Conservation (phyloP, 2,797 vertebrate genomes). For the Anolis apletophallus region DNA sequence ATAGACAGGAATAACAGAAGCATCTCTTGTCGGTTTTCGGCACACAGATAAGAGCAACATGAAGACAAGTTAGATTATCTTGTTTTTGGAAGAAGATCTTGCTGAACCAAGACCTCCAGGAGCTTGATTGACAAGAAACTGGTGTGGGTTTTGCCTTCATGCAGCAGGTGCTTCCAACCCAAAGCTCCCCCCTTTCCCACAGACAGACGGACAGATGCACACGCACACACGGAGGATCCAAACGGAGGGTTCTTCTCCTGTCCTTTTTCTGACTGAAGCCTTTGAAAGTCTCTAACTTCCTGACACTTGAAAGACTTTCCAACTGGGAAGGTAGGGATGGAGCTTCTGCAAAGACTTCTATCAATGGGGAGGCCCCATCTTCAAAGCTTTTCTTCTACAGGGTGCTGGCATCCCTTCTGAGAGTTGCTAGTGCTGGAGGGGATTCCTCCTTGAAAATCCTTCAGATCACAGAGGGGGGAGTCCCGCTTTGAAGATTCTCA, state of each 20-base stretch:
- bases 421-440: constrained; percentile 65
- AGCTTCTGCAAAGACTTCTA: constrained; percentile 65
- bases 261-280: constrained; percentile 25
- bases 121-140: constrained; percentile 21
- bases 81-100: neutral
- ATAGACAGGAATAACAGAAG: neutral
- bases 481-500: constrained; percentile 67
- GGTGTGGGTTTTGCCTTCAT: neutral
- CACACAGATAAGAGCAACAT: rapidly evolving
- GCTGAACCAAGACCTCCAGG: constrained; percentile 25
- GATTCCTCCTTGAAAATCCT: constrained; percentile 66
- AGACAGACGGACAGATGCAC: constrained; percentile 23
- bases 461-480: constrained; percentile 72
- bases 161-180: constrained; percentile 45
- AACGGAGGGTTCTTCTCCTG: constrained; percentile 43
- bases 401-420: constrained; percentile 70
- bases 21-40: rapidly evolving
- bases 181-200: constrained; percentile 57
- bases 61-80: rapidly evolving
- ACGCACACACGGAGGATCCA: constrained; percentile 52
- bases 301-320: constrained; percentile 75
- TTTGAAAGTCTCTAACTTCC: constrained; percentile 61
- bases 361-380: constrained; percentile 72
- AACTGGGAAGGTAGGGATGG: constrained; percentile 64
- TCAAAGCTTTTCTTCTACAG: constrained; percentile 74